A percentile compares a stretch with the other conserved stretches of the same genome.
These are phyloP conservation scores for Megaceryle maxima DNA, from an alignment of 2,113 vertebrate genomes.

Conservation along the genomic window DNA sequence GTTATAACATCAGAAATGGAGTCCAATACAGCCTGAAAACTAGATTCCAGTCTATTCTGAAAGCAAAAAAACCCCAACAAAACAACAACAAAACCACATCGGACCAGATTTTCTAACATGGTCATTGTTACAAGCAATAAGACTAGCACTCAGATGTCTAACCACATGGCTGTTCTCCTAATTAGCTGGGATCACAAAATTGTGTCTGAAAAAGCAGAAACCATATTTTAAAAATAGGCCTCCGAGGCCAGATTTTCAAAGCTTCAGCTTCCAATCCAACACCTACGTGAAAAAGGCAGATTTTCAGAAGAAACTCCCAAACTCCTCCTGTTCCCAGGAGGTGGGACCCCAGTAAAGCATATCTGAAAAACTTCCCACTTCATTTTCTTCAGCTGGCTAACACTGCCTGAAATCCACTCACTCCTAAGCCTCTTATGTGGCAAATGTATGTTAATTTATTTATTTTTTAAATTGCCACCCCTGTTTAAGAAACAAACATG, in stretches of 20 bases:
- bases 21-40: constrained; percentile 41
- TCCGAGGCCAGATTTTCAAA: constrained; percentile 43
- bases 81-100: constrained; percentile 66
- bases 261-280: constrained; percentile 50
- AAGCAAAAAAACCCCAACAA: constrained; percentile 23
- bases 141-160: constrained; percentile 70
- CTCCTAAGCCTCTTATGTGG: neutral
- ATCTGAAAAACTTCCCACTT: constrained; percentile 14
- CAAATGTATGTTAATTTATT: neutral
- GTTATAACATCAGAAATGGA: constrained; percentile 32
- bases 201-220: constrained; percentile 62
- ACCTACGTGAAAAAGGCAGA: constrained; percentile 54
- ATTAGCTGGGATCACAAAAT: constrained; percentile 64
- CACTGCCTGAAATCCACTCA: neutral
- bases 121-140: constrained; percentile 65
- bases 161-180: constrained; percentile 68
- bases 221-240: constrained; percentile 60
- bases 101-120: constrained; percentile 58
- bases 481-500: neutral
- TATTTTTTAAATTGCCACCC: neutral
- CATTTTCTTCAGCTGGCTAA: neutral
- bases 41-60: constrained; percentile 55
- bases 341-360: neutral
- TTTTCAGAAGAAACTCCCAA: constrained; percentile 51
- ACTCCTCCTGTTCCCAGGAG: constrained; percentile 31